Percentiles rank a stretch among this genome's conserved stretches.
These are phyloP conservation scores for Alcedo quadribrachys DNA, from an alignment of 2,797 vertebrate genomes.

Conservation along the genomic window DNA sequence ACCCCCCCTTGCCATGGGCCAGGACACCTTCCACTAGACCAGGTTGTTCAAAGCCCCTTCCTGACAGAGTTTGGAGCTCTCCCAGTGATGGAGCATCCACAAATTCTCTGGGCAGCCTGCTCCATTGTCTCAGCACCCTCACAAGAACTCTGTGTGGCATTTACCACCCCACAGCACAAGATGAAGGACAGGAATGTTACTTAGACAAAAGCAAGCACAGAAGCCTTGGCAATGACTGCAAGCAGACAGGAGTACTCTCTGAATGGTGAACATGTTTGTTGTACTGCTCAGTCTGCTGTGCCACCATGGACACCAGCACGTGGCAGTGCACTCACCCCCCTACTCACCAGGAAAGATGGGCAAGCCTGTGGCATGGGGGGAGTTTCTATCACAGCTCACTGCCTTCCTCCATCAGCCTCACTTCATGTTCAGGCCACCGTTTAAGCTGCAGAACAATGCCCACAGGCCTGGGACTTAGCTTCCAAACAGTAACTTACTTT, in stretches of 20 bases:
- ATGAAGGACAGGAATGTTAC: not conserved
- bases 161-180: not conserved
- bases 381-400: not conserved
- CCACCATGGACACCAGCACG: not conserved
- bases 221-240: not conserved
- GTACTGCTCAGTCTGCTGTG: fast-evolving
- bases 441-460: not conserved
- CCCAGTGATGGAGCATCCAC: not conserved
- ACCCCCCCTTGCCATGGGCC: not conserved
- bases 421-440: fast-evolving
- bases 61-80: not conserved
- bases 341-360: not conserved
- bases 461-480: not conserved
- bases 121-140: not conserved
- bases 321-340: not conserved
- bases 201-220: not conserved
- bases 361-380: not conserved
- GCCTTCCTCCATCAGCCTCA: not conserved
- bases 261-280: fast-evolving
- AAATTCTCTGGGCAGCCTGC: not conserved
- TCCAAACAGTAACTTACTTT: not conserved
- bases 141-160: not conserved
- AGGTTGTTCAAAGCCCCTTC: not conserved
- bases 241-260: not conserved
- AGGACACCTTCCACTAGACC: not conserved